phyloP scores from a whole-genome alignment of 1,140 invertebrate species.

The Laupala kohalensis region DNA sequence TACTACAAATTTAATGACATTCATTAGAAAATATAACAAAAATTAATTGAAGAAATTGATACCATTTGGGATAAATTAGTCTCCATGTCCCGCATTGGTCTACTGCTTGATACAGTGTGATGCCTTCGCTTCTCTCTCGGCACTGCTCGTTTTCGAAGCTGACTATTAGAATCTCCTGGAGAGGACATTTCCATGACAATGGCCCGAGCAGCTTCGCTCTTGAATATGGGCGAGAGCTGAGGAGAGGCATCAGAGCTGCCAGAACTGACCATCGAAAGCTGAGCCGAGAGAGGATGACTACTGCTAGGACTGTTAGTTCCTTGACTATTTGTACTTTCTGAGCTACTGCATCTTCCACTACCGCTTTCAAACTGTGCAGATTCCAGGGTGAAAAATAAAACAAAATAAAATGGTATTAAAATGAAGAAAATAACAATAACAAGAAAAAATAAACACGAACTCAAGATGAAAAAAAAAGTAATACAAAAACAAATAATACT shows the following conservation, averaged over 20 bases:
- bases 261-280: conserved; percentile 12
- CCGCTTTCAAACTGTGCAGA: conserved; percentile 25
- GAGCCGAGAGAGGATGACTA: conserved; percentile 20
- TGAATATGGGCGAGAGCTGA: conserved; percentile 50
- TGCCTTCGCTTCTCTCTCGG: conserved; percentile 71
- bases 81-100: conserved; percentile 32
- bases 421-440: too few species aligned
- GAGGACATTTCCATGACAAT: conserved; percentile 69
- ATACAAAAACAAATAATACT: too few species aligned
- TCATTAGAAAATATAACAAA: not conserved
- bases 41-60: not conserved
- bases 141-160: conserved; percentile 39
- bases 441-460: too few species aligned
- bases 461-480: too few species aligned
- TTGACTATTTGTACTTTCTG: conserved; percentile 1
- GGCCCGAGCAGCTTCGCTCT: conserved; percentile 68
- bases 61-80: conserved; percentile 24
- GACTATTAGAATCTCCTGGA: conserved; percentile 16
- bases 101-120: conserved; percentile 68
- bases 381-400: conserved; percentile 5
- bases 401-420: conserved; percentile 13
- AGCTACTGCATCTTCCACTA: conserved; percentile 6
- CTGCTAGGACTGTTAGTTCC: conserved; percentile 2
- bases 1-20: not conserved
- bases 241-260: conserved; percentile 21